phyloP scores from a whole-genome alignment of 2,797 vertebrate species.

The Argyrosomus regius region DNA sequence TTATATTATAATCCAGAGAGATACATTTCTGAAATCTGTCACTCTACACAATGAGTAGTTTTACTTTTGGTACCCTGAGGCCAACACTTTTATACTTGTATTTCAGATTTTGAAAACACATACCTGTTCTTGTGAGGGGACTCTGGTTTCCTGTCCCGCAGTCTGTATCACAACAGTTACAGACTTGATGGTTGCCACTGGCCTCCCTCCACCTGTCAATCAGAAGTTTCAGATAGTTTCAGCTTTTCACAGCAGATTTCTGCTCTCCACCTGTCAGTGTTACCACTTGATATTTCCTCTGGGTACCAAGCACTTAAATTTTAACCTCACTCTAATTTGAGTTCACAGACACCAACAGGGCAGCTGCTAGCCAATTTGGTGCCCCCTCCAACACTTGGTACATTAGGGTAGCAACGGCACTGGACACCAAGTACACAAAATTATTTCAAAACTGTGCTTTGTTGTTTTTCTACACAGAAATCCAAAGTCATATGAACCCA shows the following conservation, averaged over 20 bases:
- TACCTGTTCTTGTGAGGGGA: constrained; percentile 10
- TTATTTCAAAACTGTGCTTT: not conserved
- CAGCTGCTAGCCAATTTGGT: too few species aligned
- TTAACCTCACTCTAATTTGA: not conserved
- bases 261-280: not conserved
- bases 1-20: too few species aligned
- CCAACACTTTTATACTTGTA: too few species aligned
- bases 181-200: constrained; percentile 55
- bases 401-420: too few species aligned
- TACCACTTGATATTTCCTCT: not conserved
- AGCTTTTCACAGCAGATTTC: not conserved
- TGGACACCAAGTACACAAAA: too few species aligned
- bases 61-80: too few species aligned
- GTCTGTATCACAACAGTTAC: constrained; percentile 73
- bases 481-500: not conserved
- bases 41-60: too few species aligned
- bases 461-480: not conserved
- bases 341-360: too few species aligned
- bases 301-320: not conserved
- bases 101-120: not conserved
- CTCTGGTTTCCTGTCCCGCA: constrained; percentile 49
- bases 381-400: too few species aligned
- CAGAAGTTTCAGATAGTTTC: not conserved
- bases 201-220: constrained; percentile 76
- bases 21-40: too few species aligned